Base-by-base conservation (phyloP, 2,888 invertebrate species). In the Synanthedon myopaeformis region DNA sequence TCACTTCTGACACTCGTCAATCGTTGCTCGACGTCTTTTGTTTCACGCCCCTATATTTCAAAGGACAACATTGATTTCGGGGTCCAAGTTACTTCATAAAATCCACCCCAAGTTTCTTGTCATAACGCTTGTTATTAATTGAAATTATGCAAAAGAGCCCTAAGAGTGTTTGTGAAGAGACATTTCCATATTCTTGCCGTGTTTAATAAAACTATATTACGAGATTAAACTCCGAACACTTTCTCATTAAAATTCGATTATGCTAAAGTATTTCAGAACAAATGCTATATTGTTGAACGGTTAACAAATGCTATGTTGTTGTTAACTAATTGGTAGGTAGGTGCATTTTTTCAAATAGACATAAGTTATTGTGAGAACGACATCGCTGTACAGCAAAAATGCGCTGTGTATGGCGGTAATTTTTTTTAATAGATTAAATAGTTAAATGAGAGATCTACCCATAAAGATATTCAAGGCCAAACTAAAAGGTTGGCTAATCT, bases 141-240 rank as follows among this genome's bases (percentile, higher is more conserved):
- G 73, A 68, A 81, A 79, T 78, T 79, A 80, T 80, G 79, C 70
- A 72, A 81, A 82, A 62, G 67, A 72, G 64, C 45, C 45, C 11
- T 45, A 45, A 45, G 45, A 13, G 13, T 45, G 45, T 45, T 45
- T 45, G 63, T 60, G 54, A 53, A 58, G 45, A 57, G 59, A 51
- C 52, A 53, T 60, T 59, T 53, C 52, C 58, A 56, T 57, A 58
- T 57, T 59, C 41, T 12, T 51, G 28, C 35, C 51, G 50, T 50
- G 4, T 50, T 50, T 28, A 50, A 28, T 28, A 50, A 23, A 17
- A n/a, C 17, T 50, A 50, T 23, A 5, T 23, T 23, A 51, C 11
- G 13, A 35, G 35, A 41, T 51, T 50, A 50, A 17, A 50, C 5
- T 23, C 5, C 5, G 23, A 49, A 35, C 49, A 49, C 41, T 53